Evolutionary conservation across 2,797 vertebrate genomes (phyloP).

Genomic region (Gymnopithys bicolor): DNA sequence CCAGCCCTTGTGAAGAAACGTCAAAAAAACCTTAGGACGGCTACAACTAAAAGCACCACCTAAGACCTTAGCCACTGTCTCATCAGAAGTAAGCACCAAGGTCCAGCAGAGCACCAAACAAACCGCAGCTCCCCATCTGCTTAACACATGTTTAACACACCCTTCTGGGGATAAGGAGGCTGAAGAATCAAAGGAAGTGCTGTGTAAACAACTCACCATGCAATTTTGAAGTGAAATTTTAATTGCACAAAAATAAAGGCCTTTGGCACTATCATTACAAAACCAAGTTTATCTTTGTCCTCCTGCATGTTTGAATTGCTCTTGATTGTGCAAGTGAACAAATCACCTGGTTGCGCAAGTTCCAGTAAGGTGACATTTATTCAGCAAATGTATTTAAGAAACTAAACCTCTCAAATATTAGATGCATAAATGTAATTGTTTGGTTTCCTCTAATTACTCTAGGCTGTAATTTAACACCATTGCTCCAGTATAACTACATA

Average conservation of each 20-base stretch:
- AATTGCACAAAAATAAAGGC: slow-evolving; percentile 46
- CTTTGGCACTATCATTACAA: slow-evolving; percentile 39
- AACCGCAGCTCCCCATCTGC: neutral
- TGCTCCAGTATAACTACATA: neutral
- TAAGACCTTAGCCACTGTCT: neutral
- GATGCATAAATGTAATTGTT: neutral
- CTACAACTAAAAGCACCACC: neutral
- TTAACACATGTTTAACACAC: neutral
- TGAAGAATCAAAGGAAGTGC: neutral
- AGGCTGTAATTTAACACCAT: neutral
- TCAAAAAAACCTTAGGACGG: neutral
- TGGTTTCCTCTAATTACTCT: slow-evolving; percentile 7
- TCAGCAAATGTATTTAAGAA: neutral
- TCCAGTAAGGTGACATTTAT: slow-evolving; percentile 5
- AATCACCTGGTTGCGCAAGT: neutral
- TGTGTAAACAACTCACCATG: neutral
- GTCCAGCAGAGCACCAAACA: neutral
- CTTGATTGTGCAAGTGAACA: slow-evolving; percentile 37
- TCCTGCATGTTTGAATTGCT: slow-evolving; percentile 9
- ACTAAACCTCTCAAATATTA: neutral
- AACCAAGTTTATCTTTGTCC: slow-evolving; percentile 29
- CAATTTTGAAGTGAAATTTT: slow-evolving; percentile 5
- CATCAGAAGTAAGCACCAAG: neutral
- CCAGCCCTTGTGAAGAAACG: neutral
- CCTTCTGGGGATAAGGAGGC: neutral